These are phyloP conservation scores for Diachasmimorpha longicaudata DNA, from an alignment of 1,140 invertebrate species.

Conservation along the genomic window DNA sequence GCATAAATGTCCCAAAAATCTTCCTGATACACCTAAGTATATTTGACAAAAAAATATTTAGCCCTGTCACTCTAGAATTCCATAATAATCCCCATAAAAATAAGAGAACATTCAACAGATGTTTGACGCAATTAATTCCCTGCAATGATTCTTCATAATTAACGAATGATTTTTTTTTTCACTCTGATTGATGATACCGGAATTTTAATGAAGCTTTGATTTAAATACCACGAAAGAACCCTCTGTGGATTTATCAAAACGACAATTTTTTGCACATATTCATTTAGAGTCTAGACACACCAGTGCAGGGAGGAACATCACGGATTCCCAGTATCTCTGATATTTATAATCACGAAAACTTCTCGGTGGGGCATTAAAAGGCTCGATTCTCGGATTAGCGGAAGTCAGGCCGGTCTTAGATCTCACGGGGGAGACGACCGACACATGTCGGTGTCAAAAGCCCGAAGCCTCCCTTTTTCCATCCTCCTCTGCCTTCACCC, in stretches of 20 bases:
- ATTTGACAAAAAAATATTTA: too few relatives aligned
- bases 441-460: constrained; percentile 52
- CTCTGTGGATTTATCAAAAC: background rate
- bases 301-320: constrained; percentile 24
- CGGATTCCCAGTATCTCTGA: constrained; percentile 57
- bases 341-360: constrained; percentile 62
- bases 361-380: constrained; percentile 58
- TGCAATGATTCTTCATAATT: background rate
- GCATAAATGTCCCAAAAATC: too few relatives aligned
- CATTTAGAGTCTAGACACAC: constrained; percentile 42
- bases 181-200: background rate
- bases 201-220: constrained; percentile 8
- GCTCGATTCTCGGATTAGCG: constrained; percentile 62
- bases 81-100: background rate
- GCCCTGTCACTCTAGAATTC: too few relatives aligned
- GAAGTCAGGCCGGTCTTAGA: constrained; percentile 56
- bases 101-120: background rate
- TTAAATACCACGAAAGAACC: background rate
- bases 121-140: background rate
- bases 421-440: constrained; percentile 52
- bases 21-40: too few relatives aligned
- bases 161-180: background rate
- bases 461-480: constrained; percentile 4
- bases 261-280: constrained; percentile 19
- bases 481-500: background rate